Evolutionary conservation across 2,888 invertebrate species (phyloP), one percentile per base, ranked within the genome.

Genomic region (Scaeva pyrastri): DNA sequence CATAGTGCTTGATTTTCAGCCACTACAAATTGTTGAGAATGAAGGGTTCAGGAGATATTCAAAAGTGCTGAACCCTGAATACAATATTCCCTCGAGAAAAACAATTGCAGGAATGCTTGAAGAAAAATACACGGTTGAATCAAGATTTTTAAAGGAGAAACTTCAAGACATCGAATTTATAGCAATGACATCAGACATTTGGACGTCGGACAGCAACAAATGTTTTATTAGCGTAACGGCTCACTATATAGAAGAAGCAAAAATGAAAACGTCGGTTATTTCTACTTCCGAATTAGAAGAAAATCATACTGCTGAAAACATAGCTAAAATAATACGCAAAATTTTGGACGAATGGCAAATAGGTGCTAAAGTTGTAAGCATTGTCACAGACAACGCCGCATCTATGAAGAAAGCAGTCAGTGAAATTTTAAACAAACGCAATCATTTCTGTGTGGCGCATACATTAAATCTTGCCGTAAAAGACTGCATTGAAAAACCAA

Each of bases 401-500:
- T 50, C 39, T 7, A 48, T 73, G 60, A 58, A 60, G 26, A 60
- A 72, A 50, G 50, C 48, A 23, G 74, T 64, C n/a, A 72, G n/a
- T 45, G 55, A 64, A 36, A 45, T 64, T 16, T 8, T 43, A 12
- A 72, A 39, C n/a, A 60, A 58, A 16, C 36, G 39, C 39, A 73
- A 60, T 36, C 56, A 75, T 16, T 75, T 66, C 16, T 66, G 45
- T 66, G 56, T 66, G 5, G 41, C 70, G 1, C 66, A 50, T 36
- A 31, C 19, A 36, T 19, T 50, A 4, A 66, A 36, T 48, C 19
- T 66, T 12, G 55, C 26, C 11, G 74, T 50, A 1, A 48, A 12
- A 21, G 12, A 50, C 2, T 50, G 50, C 12, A 50, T 50, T 6
- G 21, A 14, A 5, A 50, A 50, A 2, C 12, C 50, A 0, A 50